phyloP scores from a whole-genome alignment of 2,888 invertebrate genomes.

The Callyntrura sp. region DNA sequence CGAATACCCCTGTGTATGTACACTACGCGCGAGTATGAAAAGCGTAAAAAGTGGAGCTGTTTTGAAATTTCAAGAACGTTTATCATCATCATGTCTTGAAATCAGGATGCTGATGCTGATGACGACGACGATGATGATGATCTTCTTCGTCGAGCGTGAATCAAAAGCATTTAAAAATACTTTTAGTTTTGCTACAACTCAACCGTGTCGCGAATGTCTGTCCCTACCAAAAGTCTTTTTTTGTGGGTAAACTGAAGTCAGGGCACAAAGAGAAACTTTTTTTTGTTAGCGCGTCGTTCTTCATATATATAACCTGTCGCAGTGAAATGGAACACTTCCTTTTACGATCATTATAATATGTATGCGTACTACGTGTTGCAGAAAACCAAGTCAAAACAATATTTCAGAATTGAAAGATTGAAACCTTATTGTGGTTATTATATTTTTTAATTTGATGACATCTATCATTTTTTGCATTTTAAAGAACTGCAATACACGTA shows the following conservation, averaged over 20 bases:
- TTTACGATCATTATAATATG: background rate
- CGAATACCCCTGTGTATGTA: background rate
- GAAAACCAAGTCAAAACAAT: background rate
- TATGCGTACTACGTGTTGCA: background rate
- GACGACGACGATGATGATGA: too few species aligned
- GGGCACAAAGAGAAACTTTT: slow-evolving; percentile 30
- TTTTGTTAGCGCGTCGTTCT: background rate
- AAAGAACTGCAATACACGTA: slow-evolving; percentile 20
- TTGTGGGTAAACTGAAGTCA: background rate
- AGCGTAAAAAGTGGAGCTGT: background rate
- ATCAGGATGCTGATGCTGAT: too few species aligned
- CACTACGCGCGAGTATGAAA: background rate
- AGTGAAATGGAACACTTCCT: slow-evolving; percentile 50
- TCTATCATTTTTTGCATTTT: slow-evolving; percentile 50
- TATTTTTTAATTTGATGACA: slow-evolving; percentile 39
- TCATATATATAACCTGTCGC: slow-evolving; percentile 14
- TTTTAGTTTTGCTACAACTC: slow-evolving; percentile 37
- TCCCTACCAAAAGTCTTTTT: background rate
- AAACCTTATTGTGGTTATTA: background rate
- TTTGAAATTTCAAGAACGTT: slow-evolving; percentile 28
- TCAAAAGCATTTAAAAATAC: slow-evolving; percentile 40
- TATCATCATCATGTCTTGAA: background rate
- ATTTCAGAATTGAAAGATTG: background rate
- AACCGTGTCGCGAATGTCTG: slow-evolving; percentile 44
- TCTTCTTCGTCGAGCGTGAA: slow-evolving; percentile 18